Percentiles rank a stretch among this genome's conserved stretches.
These are phyloP conservation scores for Halocynthia roretzi DNA, from an alignment of 23 tunicate species.

Conservation along the genomic window DNA sequence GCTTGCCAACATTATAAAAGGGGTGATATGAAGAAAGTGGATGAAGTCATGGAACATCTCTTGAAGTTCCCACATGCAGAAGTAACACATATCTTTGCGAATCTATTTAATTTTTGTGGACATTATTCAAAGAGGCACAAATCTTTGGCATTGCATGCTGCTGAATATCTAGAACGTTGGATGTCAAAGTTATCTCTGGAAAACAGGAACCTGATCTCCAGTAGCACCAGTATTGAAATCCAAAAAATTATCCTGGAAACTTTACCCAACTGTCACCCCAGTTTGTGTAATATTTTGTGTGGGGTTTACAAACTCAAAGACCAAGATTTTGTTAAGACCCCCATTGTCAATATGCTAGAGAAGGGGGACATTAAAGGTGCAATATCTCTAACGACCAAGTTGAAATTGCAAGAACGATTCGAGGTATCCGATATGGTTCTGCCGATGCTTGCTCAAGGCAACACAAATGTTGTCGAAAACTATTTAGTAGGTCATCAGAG, in stretches of 20 bases:
- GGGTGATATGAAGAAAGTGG: too few species aligned
- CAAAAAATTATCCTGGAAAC: neutral
- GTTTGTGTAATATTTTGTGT: neutral
- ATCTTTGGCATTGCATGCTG: slow-evolving; percentile 6
- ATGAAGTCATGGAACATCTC: too few species aligned
- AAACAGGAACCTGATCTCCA: neutral
- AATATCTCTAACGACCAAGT: slow-evolving; percentile 24
- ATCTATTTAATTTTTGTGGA: too few species aligned
- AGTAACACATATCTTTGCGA: too few species aligned
- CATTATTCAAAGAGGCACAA: slow-evolving; percentile 12
- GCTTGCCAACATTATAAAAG: too few species aligned
- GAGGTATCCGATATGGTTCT: slow-evolving; percentile 51
- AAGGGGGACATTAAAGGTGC: slow-evolving; percentile 49
- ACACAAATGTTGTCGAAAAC: slow-evolving; percentile 40
- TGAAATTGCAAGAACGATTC: slow-evolving; percentile 51
- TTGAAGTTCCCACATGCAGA: too few species aligned
- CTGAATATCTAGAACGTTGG: slow-evolving; percentile 7
- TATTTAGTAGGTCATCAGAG: slow-evolving; percentile 35
- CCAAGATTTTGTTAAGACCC: slow-evolving; percentile 18
- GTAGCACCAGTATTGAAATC: neutral
- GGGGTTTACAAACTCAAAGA: slow-evolving; percentile 3
- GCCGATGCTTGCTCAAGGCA: slow-evolving; percentile 60
- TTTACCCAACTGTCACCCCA: neutral
- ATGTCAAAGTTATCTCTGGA: neutral
- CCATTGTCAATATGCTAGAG: slow-evolving; percentile 1